phyloP scores from a whole-genome alignment of 2,888 invertebrate genomes.

The Steromphala cineraria region DNA sequence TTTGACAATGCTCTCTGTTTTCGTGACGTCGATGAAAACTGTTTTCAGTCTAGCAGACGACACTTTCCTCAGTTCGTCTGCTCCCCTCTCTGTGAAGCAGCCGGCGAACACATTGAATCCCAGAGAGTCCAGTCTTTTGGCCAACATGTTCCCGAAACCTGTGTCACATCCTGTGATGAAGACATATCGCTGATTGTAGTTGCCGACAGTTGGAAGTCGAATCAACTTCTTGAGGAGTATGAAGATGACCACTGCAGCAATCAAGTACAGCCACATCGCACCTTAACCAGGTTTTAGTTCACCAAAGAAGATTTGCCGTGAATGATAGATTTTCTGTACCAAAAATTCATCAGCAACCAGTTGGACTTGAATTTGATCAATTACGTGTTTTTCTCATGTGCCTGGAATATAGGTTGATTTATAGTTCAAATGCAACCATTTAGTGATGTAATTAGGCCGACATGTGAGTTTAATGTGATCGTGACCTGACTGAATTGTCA shows the following conservation, averaged over 20 bases:
- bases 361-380: too few species aligned
- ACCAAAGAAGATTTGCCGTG: too few species aligned
- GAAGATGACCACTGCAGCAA: neutral
- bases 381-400: too few species aligned
- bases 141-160: slow-evolving; percentile 58
- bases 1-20: slow-evolving; percentile 29
- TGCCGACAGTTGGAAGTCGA: slow-evolving; percentile 29
- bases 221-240: slow-evolving; percentile 23
- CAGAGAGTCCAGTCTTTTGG: slow-evolving; percentile 48
- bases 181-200: slow-evolving; percentile 47
- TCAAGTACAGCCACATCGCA: neutral
- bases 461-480: too few species aligned
- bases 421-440: too few species aligned
- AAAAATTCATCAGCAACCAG: too few species aligned
- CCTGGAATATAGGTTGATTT: too few species aligned
- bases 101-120: slow-evolving; percentile 57
- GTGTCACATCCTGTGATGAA: slow-evolving; percentile 65
- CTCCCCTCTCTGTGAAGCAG: slow-evolving; percentile 49
- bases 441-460: too few species aligned
- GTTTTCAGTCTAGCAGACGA: slow-evolving; percentile 36
- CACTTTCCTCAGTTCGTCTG: slow-evolving; percentile 30
- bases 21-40: slow-evolving; percentile 36
- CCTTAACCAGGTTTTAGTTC: neutral
- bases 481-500: too few species aligned
- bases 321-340: too few species aligned